Evolutionary conservation across 2,797 vertebrate genomes (phyloP).

Genomic region (Peromyscus attwateri): DNA sequence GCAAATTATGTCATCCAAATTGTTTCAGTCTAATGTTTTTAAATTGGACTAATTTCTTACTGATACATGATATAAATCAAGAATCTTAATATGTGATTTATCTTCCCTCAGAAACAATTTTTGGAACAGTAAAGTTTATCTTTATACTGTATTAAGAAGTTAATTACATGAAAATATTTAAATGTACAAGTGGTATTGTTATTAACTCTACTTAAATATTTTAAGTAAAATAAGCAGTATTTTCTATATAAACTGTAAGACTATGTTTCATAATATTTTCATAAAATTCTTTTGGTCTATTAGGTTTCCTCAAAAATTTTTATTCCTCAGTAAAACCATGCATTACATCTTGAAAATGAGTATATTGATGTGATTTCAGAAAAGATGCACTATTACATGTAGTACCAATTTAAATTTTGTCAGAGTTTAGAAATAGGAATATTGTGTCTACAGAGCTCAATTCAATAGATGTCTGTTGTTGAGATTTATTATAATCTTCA

Average conservation of each 20-base stretch:
- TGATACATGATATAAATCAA: constrained; percentile 20
- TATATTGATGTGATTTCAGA: neutral
- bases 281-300: neutral
- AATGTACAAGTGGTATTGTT: neutral
- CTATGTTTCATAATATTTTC: constrained; percentile 39
- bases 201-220: constrained; percentile 52
- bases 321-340: neutral
- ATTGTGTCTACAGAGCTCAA: constrained; percentile 59
- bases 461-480: constrained; percentile 53
- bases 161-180: constrained; percentile 40
- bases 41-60: constrained; percentile 18
- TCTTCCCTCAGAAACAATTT: constrained; percentile 29
- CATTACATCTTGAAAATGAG: neutral
- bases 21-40: constrained; percentile 8
- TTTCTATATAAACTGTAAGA: neutral
- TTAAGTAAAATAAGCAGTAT: constrained; percentile 30
- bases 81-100: neutral
- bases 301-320: constrained; percentile 6
- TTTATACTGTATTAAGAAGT: constrained; percentile 4
- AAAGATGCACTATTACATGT: neutral
- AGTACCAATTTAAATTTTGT: constrained; percentile 24
- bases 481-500: constrained; percentile 49
- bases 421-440: neutral
- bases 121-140: neutral
- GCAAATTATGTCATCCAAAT: constrained; percentile 1